Percentiles rank a stretch among this genome's conserved stretches.
phyloP scores from a whole-genome alignment of 2,797 vertebrate genomes.

The Diglossa cyanea region DNA sequence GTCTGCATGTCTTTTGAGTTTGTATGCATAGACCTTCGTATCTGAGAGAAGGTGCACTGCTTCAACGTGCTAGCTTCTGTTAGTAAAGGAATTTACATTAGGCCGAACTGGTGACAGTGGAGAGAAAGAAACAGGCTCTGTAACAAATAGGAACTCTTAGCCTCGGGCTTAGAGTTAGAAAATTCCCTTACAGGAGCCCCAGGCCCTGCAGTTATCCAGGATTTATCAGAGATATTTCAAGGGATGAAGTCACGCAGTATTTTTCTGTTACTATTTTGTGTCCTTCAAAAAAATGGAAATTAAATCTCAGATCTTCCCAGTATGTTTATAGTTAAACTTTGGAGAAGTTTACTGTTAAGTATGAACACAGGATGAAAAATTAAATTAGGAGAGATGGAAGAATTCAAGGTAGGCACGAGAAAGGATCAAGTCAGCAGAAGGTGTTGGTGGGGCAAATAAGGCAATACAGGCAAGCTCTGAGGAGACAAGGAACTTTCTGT shows the following conservation, averaged over 20 bases:
- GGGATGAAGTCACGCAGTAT: background rate
- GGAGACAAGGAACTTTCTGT: background rate
- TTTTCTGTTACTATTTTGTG: background rate
- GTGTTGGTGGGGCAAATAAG: fast-evolving
- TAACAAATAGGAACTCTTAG: background rate
- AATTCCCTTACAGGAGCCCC: background rate
- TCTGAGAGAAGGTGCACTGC: background rate
- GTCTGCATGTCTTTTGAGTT: background rate
- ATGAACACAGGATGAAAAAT: background rate
- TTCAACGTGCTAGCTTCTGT: background rate
- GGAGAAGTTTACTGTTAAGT: background rate
- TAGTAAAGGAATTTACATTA: background rate
- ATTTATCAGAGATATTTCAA: background rate
- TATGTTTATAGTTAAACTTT: background rate
- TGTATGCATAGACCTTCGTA: background rate
- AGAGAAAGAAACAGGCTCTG: background rate
- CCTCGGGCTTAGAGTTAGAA: background rate
- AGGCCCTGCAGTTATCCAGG: background rate
- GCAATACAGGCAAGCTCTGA: background rate
- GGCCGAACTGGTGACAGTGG: background rate
- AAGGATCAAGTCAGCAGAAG: background rate
- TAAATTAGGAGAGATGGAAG: background rate
- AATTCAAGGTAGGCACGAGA: background rate
- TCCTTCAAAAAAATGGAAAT: background rate
- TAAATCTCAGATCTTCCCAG: background rate